These are phyloP conservation scores for Halcyon malimbica DNA, from an alignment of 2,113 vertebrate species.

Conservation along the genomic window DNA sequence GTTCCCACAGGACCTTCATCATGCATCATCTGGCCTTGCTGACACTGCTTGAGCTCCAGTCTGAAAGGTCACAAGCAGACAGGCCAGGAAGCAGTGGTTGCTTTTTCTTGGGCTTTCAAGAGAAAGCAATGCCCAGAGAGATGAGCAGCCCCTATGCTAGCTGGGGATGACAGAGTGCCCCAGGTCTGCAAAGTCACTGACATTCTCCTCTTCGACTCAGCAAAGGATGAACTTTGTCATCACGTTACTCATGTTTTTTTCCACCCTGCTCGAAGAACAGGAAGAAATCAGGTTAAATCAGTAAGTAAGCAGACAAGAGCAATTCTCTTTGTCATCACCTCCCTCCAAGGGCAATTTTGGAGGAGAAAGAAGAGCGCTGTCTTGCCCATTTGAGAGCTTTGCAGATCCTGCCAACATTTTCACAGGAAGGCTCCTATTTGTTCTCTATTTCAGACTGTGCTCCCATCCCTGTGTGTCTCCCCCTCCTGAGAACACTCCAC, in stretches of 20 bases:
- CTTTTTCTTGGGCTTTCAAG: rapidly evolving
- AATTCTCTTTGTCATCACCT: background rate
- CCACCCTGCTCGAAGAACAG: background rate
- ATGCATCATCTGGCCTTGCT: background rate
- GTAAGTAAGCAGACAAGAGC: background rate
- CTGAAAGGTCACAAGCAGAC: constrained; percentile 9
- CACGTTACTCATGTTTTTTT: background rate
- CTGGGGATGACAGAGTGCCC: background rate
- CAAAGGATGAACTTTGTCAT: constrained; percentile 35
- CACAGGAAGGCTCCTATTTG: background rate
- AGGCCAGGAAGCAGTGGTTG: background rate
- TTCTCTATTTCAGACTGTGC: background rate
- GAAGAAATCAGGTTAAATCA: constrained; percentile 46
- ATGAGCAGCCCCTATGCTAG: background rate
- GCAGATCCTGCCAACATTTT: background rate
- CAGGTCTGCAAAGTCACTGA: background rate
- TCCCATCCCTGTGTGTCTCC: background rate
- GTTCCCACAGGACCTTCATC: rapidly evolving
- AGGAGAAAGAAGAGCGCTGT: background rate
- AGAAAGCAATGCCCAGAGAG: background rate
- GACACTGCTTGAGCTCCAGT: background rate
- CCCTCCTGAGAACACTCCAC: background rate
- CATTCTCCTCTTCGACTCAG: background rate
- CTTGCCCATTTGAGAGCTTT: background rate
- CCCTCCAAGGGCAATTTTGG: background rate